phyloP scores from a whole-genome alignment of 92 coral and sea anemone species.

The Galaxea fascicularis region DNA sequence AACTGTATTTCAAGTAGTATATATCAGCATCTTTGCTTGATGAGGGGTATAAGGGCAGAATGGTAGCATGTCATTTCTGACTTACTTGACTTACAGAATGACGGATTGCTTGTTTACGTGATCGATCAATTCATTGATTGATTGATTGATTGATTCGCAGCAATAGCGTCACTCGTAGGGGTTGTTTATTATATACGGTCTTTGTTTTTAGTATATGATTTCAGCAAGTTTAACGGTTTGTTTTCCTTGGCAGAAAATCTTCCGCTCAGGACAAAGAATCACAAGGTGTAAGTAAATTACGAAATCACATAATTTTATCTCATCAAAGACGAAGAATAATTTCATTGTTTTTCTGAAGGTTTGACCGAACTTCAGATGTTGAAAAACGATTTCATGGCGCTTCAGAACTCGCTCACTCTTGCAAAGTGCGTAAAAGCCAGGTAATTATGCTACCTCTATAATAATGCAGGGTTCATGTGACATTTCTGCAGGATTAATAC shows the following conservation, averaged over 20 bases:
- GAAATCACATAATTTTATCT: background rate
- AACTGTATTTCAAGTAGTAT: background rate
- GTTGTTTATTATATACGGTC: too few species aligned
- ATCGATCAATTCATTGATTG: too few species aligned
- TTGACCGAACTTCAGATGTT: conserved; percentile 88
- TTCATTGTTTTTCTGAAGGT: conserved; percentile 58
- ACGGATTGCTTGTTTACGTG: too few species aligned
- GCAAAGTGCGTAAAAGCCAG: conserved; percentile 94
- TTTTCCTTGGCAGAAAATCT: conserved; percentile 81
- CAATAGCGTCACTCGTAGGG: too few species aligned
- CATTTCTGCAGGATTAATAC: background rate
- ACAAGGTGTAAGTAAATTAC: conserved; percentile 83
- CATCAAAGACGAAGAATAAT: too few species aligned
- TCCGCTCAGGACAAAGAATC: conserved; percentile 98
- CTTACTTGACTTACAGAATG: too few species aligned
- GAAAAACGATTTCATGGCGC: conserved; percentile 66
- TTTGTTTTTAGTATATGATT: too few species aligned
- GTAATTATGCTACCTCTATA: conserved; percentile 28
- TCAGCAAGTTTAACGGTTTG: too few species aligned
- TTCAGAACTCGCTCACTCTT: conserved; percentile 85
- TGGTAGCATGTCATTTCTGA: too few species aligned
- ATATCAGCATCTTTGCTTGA: too few species aligned
- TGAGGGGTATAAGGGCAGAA: too few species aligned
- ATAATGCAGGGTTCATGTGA: background rate
- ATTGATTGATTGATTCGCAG: too few species aligned